Base-by-base conservation (phyloP, 2,888 invertebrate genomes). In the Ashinkailepas kermadecensis region DNA sequence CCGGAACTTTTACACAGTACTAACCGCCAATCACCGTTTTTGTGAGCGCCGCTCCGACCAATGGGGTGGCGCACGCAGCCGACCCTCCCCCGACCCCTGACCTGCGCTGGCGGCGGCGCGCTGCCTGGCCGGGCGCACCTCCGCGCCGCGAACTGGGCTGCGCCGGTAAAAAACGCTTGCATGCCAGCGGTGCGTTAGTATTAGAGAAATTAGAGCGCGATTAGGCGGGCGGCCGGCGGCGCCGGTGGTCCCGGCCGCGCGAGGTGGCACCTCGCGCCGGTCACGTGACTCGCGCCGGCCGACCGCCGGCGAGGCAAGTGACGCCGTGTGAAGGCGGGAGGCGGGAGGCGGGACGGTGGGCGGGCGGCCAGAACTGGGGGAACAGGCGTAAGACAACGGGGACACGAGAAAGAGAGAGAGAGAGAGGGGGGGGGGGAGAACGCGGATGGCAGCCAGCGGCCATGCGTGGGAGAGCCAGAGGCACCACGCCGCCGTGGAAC, bases 1-100 rank as follows among this genome's bases (percentile, higher is more conserved):
- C 54, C 21, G 10, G 21, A 54, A n/a, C 74, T 70, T 70, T 70
- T 25, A 70, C 70, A 23, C 70, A 13, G 70, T 39, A 54, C 74
- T 56, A 74, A 11, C 74, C 74, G 56, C 74, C 74, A 74, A 74
- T 74, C 74, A 74, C 56, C 1, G 54, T 74, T 74, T 74, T 74
- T 74, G 74, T 74, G 56, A 4, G 21, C 21, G 21, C 18, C 15
- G 54, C 56, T 13, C 56, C 2, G 54, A 74, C 74, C 74, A 74
- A 74, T 74, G 54, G 56, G 2, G 56, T 0, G 2, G 54, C 74
- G 15, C 74, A 74, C 74, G 74, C 74, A 8, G 39, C 15, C 15
- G 70, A 70, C 70, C 70, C 70, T 39, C 39, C 11, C 12, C 23
- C 56, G 74, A 56, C 74, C 74, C 56, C 56, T 56, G 74, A 56